A percentile compares a stretch with the other conserved stretches of the same genome.
phyloP scores from a whole-genome alignment of 2,113 vertebrate genomes.

The Climacteris rufus region DNA sequence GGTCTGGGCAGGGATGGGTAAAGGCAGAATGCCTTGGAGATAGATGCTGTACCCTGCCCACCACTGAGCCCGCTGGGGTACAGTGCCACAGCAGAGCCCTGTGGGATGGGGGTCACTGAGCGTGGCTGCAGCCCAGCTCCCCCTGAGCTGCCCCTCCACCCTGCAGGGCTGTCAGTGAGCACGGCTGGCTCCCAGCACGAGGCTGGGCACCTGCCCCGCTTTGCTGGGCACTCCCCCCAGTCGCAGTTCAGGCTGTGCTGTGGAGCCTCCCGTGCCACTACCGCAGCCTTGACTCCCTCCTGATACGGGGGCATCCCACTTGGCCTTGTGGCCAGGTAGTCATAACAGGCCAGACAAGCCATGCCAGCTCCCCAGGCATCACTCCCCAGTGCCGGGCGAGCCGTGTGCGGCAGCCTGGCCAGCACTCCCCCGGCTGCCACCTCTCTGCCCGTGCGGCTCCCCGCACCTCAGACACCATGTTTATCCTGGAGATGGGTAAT shows the following conservation, averaged over 20 bases:
- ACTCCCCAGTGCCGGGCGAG: background rate
- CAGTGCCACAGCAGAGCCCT: background rate
- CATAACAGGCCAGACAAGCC: constrained; percentile 16
- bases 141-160: background rate
- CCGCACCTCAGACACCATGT: background rate
- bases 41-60: background rate
- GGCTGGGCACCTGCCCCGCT: background rate
- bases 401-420: accelerated
- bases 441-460: background rate
- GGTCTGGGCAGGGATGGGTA: background rate
- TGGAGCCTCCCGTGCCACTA: background rate
- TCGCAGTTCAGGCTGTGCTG: background rate
- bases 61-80: background rate
- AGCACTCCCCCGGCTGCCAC: background rate
- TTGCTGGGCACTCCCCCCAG: background rate
- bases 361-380: background rate
- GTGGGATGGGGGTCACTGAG: background rate
- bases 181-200: accelerated
- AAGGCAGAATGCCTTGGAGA: background rate
- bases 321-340: constrained; percentile 59
- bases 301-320: constrained; percentile 6
- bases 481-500: background rate
- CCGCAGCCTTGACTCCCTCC: constrained; percentile 46
- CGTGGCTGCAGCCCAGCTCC: background rate
- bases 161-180: accelerated